Evolutionary conservation across 92 coral and sea anemone species (phyloP).

Genomic region (Porites divaricata): DNA sequence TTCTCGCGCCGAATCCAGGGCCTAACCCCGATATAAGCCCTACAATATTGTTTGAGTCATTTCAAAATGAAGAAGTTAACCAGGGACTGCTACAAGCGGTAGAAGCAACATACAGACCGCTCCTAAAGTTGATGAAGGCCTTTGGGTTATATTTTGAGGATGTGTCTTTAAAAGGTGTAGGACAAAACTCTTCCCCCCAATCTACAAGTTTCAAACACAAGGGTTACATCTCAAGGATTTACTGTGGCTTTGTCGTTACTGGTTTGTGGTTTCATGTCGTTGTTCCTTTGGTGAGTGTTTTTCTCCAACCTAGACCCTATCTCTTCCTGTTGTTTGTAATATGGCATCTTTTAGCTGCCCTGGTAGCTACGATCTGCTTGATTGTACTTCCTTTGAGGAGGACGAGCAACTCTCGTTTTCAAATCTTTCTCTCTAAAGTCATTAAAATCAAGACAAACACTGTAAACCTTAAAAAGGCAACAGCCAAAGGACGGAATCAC

Average conservation of each 20-base stretch:
- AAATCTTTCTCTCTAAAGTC: background rate
- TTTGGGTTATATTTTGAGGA: constrained; percentile 10
- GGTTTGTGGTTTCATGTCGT: constrained; percentile 23
- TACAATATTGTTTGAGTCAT: no score
- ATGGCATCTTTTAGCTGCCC: constrained; percentile 5
- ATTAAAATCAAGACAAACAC: background rate
- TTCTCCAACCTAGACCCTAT: background rate
- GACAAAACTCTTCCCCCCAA: background rate
- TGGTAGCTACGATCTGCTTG: constrained; percentile 3
- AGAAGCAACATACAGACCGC: constrained; percentile 9
- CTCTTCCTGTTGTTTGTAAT: background rate
- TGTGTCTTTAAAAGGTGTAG: background rate
- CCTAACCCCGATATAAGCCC: no score
- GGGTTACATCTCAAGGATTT: background rate
- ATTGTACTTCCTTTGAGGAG: background rate
- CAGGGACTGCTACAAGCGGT: background rate
- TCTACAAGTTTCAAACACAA: background rate
- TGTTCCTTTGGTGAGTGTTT: background rate
- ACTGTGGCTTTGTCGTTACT: background rate
- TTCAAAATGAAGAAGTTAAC: background rate
- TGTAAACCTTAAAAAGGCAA: background rate
- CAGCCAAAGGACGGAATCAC: background rate
- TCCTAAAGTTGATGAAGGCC: background rate
- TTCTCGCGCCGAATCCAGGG: no score
- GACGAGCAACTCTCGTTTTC: background rate